Base-by-base conservation (phyloP, 2,797 vertebrate species). In the Gymnothorax javanicus region DNA sequence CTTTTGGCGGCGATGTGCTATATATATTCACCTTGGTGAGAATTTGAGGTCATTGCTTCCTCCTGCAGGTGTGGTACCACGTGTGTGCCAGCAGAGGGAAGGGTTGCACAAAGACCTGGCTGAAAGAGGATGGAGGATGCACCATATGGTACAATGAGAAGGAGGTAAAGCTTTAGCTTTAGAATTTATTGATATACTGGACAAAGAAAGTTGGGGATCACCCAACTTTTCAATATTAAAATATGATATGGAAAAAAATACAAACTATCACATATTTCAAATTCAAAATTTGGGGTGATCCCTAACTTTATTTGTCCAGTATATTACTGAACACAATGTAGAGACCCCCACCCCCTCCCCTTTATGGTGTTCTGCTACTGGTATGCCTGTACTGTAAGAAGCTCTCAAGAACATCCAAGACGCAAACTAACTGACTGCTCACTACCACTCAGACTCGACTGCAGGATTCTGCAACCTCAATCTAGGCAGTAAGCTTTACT, bases 101-200 rank as follows among this genome's bases (percentile, higher is more conserved):
- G 92, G 97, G 97, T 0, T 99, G 99, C 92, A 97, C 98, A 0
- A 99, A 99, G 93, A 99, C 98, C 4, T 95, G 95, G 12, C 96
- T 99, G 89, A 99, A 99, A 92, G 98, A 99, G 13, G 97, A 98
- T 0, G 98, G 99, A 7, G 99, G 98, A 43, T 99, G 99, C 90
- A 99, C 99, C 88, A 99, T 99, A 92, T 99, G 99, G 99, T 99
- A 99, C 95, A 99, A 99, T 0, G 99, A 99, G 93, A 98, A 98
- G 94, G 98, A 99, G 97, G 99, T 99, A 90, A 95, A 33, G 0
- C 0, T 85, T 15, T 59, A 8, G 59, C 56, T 73, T 11, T 86
- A 73, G 67, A 17, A 52, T 20, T 52, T 27, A 27, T 77, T 43
- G 20, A 12, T 50, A n/a, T n/a, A n/a, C n/a, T n/a, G n/a, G n/a